Conservation (phyloP, 1,140 invertebrate genomes). For the Sesamia nonagrioides region DNA sequence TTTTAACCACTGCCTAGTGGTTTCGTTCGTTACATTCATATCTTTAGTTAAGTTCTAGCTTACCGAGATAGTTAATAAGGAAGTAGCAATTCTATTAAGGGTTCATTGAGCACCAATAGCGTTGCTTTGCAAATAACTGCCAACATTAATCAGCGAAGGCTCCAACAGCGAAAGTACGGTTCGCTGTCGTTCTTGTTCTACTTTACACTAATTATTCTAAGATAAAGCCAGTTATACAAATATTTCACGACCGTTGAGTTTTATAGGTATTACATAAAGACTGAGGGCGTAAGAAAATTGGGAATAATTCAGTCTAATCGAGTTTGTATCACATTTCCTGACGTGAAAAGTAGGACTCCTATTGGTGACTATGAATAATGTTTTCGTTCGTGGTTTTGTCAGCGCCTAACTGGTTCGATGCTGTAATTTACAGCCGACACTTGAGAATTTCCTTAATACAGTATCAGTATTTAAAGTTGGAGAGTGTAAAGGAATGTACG, state of each 20-base stretch:
- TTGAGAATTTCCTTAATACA: conserved; percentile 46
- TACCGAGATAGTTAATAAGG: conserved; percentile 7
- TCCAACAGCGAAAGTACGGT: conserved; percentile 46
- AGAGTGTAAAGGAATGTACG: conserved; percentile 45
- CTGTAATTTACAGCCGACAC: conserved; percentile 28
- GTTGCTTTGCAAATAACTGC: conserved; percentile 30
- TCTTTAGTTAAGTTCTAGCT: background rate
- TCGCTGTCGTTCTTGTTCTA: conserved; percentile 41
- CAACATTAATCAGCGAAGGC: conserved; percentile 35
- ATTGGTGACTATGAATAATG: conserved; percentile 49
- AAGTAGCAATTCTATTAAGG: conserved; percentile 23
- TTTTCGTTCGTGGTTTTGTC: conserved; percentile 45
- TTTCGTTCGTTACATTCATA: conserved; percentile 2
- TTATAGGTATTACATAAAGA: conserved; percentile 40
- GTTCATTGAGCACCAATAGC: conserved; percentile 29
- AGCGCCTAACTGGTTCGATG: conserved; percentile 35
- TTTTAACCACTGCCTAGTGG: too few relatives aligned
- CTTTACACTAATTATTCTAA: conserved; percentile 47
- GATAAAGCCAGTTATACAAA: conserved; percentile 47
- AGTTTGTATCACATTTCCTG: conserved; percentile 49
- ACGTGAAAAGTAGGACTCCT: conserved; percentile 48
- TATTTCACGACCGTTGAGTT: conserved; percentile 34
- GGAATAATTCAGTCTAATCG: conserved; percentile 48
- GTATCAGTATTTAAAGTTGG: conserved; percentile 32
- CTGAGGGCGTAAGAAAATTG: conserved; percentile 53